Evolutionary conservation across 1,140 invertebrate species (phyloP).

Genomic region (Drosophila murphyi): DNA sequence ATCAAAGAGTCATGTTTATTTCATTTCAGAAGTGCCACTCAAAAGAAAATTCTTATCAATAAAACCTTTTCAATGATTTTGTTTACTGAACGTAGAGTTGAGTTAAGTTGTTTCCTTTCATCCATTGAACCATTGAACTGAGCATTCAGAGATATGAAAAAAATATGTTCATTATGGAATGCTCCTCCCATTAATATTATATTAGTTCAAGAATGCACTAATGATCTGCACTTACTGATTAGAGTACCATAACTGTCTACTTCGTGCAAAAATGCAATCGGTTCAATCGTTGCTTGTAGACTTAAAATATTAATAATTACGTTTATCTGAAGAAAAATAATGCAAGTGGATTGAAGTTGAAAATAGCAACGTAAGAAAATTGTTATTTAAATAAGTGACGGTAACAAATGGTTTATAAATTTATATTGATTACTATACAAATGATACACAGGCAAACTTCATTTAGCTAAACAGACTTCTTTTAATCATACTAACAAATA

Average conservation of each 20-base stretch:
- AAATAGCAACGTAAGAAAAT: background rate
- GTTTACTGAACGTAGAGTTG: background rate
- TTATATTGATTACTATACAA: background rate
- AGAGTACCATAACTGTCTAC: background rate
- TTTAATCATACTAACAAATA: too few relatives aligned
- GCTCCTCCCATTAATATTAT: background rate
- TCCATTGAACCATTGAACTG: too few relatives aligned
- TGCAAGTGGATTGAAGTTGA: background rate
- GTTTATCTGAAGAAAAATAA: background rate
- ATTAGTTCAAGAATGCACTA: background rate
- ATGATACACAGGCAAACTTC: too few relatives aligned
- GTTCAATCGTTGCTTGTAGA: background rate
- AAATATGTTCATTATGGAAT: background rate
- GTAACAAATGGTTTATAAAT: background rate
- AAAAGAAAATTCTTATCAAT: background rate
- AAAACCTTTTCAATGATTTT: conserved; percentile 1
- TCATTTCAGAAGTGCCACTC: background rate
- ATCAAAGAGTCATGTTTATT: background rate
- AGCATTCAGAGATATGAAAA: too few relatives aligned
- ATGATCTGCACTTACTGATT: background rate
- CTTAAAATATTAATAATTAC: background rate
- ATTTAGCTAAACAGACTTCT: too few relatives aligned
- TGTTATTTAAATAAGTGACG: background rate
- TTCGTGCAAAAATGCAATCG: background rate
- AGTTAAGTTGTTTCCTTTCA: background rate